A percentile compares a stretch with the other conserved stretches of the same genome.
Conservation (phyloP, 2,888 invertebrate species). For the Thymelicus lineola region DNA sequence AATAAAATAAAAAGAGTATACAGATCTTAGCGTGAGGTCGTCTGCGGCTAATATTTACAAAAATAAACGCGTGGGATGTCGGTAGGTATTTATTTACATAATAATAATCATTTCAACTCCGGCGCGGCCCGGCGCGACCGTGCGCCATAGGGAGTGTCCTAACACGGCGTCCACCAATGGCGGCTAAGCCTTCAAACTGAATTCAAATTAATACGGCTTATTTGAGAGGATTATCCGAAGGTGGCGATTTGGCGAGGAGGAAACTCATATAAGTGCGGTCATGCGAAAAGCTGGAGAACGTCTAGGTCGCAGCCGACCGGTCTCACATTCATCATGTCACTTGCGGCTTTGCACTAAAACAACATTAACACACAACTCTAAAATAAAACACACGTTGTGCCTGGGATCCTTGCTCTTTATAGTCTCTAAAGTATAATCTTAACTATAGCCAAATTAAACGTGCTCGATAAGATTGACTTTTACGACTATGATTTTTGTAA, state of each 20-base stretch:
- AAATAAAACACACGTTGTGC: not conserved
- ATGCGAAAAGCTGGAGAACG: constrained; percentile 9
- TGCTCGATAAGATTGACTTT: too few species aligned
- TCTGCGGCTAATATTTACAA: constrained; percentile 16
- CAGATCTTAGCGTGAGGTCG: constrained; percentile 24
- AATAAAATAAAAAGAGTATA: not conserved
- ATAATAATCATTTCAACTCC: constrained; percentile 1
- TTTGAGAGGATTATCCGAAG: constrained; percentile 18
- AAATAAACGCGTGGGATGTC: constrained; percentile 20
- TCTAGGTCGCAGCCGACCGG: constrained; percentile 2
- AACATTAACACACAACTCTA: not conserved
- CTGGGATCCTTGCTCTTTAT: not conserved
- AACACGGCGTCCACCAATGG: constrained; percentile 20
- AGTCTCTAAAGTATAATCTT: not conserved
- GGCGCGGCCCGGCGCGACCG: constrained; percentile 24
- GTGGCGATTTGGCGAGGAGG: constrained; percentile 7
- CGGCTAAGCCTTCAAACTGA: not conserved
- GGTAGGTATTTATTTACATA: constrained; percentile 4
- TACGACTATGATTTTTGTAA: too few species aligned
- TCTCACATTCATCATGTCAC: constrained; percentile 15
- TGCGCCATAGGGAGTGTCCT: constrained; percentile 29
- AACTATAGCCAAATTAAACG: too few species aligned
- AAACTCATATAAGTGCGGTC: constrained; percentile 20
- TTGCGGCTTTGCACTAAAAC: not conserved
- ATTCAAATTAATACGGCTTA: constrained; percentile 10